Percentiles rank a stretch among this genome's conserved stretches.
Conservation (phyloP, 2,888 invertebrate species). For the Cephus spinipes region DNA sequence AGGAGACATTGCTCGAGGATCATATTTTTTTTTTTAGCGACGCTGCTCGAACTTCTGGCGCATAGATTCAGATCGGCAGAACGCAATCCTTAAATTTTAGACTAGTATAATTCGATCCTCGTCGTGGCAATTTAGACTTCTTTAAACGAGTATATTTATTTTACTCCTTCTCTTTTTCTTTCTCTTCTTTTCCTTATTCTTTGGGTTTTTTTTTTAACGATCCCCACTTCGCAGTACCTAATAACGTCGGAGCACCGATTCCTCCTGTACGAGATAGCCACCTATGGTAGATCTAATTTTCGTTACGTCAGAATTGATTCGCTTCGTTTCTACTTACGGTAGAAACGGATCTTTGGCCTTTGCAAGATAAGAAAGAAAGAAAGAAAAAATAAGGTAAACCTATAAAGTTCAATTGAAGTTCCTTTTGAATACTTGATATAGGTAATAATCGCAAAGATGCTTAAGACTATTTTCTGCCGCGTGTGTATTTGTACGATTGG, state of each 20-base stretch:
- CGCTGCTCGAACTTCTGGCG: neutral
- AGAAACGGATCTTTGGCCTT: constrained; percentile 41
- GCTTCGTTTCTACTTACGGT: constrained; percentile 31
- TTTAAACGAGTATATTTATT: neutral
- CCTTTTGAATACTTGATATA: constrained; percentile 53
- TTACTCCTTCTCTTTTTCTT: neutral
- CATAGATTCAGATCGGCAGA: neutral
- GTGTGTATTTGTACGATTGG: constrained; percentile 43
- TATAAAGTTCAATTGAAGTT: constrained; percentile 56
- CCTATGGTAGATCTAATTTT: constrained; percentile 17
- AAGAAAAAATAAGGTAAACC: constrained; percentile 32
- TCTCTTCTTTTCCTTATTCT: neutral
- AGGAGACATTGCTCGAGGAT: neutral
- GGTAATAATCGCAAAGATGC: constrained; percentile 46
- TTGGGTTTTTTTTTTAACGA: neutral
- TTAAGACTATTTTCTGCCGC: constrained; percentile 54
- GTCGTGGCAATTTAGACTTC: neutral
- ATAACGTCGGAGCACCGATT: constrained; percentile 28
- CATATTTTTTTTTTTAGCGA: neutral
- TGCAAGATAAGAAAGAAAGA: constrained; percentile 21
- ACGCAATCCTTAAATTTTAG: neutral
- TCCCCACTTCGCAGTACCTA: neutral
- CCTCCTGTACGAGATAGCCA: constrained; percentile 33
- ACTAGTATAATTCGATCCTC: neutral
- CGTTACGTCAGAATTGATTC: constrained; percentile 37